Evolutionary conservation across 2,888 invertebrate species (phyloP), one percentile per base, ranked within the genome.

Genomic region (Stenodema calcarata): DNA sequence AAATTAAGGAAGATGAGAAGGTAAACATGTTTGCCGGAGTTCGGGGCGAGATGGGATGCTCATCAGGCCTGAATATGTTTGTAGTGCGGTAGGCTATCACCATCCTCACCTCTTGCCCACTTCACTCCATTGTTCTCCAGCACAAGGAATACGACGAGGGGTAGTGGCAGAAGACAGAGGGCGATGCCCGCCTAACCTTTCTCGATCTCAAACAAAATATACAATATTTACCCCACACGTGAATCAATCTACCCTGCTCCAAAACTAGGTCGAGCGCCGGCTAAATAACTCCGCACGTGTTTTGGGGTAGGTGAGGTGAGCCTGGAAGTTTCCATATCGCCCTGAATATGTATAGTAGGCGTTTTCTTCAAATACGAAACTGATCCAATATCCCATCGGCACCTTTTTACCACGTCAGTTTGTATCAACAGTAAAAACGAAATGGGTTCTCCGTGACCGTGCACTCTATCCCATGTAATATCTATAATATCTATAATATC

Each of bases 1-100:
- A 84, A 84, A 84, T 84, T 84, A 84, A 75, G 84, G 73, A 84
- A 84, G 84, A 84, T 84, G 84, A 84, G 84, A 70, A 75, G 42
- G 84, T 84, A 84, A 84, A 84, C 84, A 84, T 84, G 84, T 84
- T 73, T 50, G 73, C 82, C 23, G 7, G 82, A 82, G 82, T 69
- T 82, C 41, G 69, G 70, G 62, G 28, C 2, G 54, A 16, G 62
- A 62, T 23, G 44, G 28, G 54, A 28, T 44, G 73, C 84, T 84
- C 84, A 84, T 84, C 84, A 84, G 30, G 82, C 50, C 47, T 14
- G 84, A 84, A 84, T 73, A 84, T 84, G 84, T 84, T 84, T 84
- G 84, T 82, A 41, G 82, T 69, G 18, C 82, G 69, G 80, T 50
- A 30, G 42, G 82, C 82, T 82, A 82, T 82, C 82, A 62, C 69